These are phyloP conservation scores for Aphidius gifuensis DNA, from an alignment of 1,140 invertebrate species.

Conservation along the genomic window DNA sequence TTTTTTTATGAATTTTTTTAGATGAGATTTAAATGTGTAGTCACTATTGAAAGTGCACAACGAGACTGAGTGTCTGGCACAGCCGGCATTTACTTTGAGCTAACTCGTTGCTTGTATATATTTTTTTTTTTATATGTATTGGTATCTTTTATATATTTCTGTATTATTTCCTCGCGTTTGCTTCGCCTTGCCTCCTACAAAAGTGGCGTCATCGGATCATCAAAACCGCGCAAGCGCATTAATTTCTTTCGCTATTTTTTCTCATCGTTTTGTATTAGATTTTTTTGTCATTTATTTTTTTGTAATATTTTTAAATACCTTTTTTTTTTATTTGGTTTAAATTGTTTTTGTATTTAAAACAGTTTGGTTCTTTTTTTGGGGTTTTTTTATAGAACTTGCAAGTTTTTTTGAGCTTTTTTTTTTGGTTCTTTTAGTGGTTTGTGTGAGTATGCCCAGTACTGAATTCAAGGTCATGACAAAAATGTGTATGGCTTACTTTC, in stretches of 20 bases:
- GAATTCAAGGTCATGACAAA: too few species aligned
- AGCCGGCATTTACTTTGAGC: slow-evolving; percentile 26
- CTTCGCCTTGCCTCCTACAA: neutral
- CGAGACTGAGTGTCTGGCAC: slow-evolving; percentile 52
- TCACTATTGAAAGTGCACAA: slow-evolving; percentile 36
- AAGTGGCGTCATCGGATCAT: slow-evolving; percentile 43
- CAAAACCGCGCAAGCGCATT: slow-evolving; percentile 44
- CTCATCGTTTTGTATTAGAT: neutral
- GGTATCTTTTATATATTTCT: neutral
- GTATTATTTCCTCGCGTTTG: slow-evolving; percentile 1
- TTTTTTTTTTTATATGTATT: neutral
- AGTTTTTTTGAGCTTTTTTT: too few species aligned
- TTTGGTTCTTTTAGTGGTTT: too few species aligned
- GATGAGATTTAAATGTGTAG: neutral
- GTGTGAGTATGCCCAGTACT: too few species aligned
- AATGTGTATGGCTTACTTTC: too few species aligned
- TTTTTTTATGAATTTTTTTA: too few species aligned
- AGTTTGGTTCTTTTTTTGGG: too few species aligned
- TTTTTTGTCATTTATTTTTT: neutral
- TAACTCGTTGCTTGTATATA: slow-evolving; percentile 2
- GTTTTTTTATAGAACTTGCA: too few species aligned
- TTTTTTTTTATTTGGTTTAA: too few species aligned
- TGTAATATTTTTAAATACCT: too few species aligned
- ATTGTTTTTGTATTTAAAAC: too few species aligned
- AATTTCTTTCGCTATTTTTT: neutral